phyloP scores from a whole-genome alignment of 2,888 invertebrate genomes.

The Hydrotaea diabolus region DNA sequence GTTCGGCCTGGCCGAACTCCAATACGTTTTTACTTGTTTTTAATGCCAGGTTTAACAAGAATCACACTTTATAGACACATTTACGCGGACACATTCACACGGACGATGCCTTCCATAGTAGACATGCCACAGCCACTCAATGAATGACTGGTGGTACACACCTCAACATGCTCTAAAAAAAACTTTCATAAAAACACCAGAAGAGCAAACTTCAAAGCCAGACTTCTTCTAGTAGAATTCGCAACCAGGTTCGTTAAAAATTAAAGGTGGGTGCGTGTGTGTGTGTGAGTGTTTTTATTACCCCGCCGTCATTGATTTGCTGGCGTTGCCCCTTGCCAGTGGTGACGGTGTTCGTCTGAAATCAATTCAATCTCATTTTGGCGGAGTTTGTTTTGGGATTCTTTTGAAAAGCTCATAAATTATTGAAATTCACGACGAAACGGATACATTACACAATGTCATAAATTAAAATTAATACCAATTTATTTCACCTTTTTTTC shows the following conservation, averaged over 20 bases:
- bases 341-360: not conserved
- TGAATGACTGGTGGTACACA: not conserved
- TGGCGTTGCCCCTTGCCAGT: not conserved
- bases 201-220: not conserved
- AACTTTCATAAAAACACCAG: constrained; percentile 10
- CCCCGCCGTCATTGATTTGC: not conserved
- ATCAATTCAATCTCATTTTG: constrained; percentile 34
- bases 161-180: constrained; percentile 1
- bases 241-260: constrained; percentile 23
- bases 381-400: constrained; percentile 29
- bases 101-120: not conserved
- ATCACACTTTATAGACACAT: constrained; percentile 20
- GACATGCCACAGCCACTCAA: not conserved
- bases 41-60: constrained; percentile 32
- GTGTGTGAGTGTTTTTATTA: not conserved
- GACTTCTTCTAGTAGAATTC: constrained; percentile 14
- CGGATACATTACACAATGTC: constrained; percentile 28
- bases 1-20: too few relatives aligned
- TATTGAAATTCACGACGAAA: constrained; percentile 32
- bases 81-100: not conserved
- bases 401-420: constrained; percentile 44
- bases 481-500: constrained; percentile 60
- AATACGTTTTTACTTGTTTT: constrained; percentile 11
- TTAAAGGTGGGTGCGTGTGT: not conserved
- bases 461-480: constrained; percentile 64